These are phyloP conservation scores for Drosophila santomea DNA, from an alignment of 1,140 invertebrate genomes.

Conservation along the genomic window DNA sequence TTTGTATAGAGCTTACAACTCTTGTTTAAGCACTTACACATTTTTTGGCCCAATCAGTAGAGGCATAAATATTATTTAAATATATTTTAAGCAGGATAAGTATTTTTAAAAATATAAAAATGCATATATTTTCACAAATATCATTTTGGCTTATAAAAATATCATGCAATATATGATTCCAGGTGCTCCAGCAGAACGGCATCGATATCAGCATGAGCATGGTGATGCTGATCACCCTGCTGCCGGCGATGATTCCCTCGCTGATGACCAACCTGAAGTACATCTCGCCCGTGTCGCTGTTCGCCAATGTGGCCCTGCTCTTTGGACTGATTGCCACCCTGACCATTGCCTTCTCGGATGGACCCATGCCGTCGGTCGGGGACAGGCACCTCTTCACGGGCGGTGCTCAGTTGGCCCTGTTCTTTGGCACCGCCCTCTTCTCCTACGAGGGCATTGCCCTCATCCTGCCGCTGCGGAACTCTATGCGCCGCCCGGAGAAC, in stretches of 20 bases:
- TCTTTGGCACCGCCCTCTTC: conserved; percentile 91
- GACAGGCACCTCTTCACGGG: conserved; percentile 86
- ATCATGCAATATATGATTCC: too few species aligned
- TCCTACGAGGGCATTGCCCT: conserved; percentile 92
- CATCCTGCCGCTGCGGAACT: conserved; percentile 94
- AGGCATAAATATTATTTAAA: too few species aligned
- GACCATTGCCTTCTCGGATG: conserved; percentile 88
- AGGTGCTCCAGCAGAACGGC: conserved; percentile 89
- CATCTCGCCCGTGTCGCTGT: conserved; percentile 89
- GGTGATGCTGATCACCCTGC: conserved; percentile 89
- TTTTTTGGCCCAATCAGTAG: too few species aligned
- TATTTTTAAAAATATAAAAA: too few species aligned
- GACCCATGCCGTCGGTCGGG: conserved; percentile 87
- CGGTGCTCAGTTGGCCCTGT: conserved; percentile 88
- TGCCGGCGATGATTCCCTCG: conserved; percentile 90
- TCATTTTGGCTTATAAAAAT: too few species aligned
- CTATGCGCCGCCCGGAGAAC: conserved; percentile 91
- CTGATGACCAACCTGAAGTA: conserved; percentile 92
- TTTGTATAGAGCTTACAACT: too few species aligned
- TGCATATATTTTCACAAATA: too few species aligned
- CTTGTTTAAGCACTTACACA: too few species aligned
- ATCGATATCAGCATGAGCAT: conserved; percentile 87
- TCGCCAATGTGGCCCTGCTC: conserved; percentile 89
- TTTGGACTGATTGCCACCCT: conserved; percentile 89
- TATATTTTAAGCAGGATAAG: too few species aligned